Evolutionary conservation across 2,888 invertebrate genomes (phyloP), one percentile per base, ranked within the genome.

Genomic region (Dendrolimus houi): DNA sequence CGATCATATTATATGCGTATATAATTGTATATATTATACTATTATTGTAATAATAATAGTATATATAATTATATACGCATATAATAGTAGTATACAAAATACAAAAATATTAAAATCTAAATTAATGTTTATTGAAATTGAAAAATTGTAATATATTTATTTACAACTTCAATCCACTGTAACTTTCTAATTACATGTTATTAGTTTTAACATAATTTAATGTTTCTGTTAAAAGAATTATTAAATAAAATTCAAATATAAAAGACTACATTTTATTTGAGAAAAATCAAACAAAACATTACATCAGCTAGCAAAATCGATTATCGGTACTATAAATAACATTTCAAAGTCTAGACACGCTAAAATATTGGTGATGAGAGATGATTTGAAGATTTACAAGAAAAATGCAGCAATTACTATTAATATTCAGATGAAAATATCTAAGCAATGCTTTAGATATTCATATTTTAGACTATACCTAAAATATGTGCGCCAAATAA

Each of bases 261-360:
- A 62, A 66, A 63, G 9, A 47, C 47, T 47, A 47, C 47, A 47
- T 47, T 47, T 47, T 47, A 47, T 47, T 47, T 47, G 47, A 47
- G 47, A 47, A 47, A 29, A 47, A 47, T 47, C 47, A 47, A 47
- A 47, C 47, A 47, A 47, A 47, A 47, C 47, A 47, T 47, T 47
- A 47, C 29, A 29, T 29, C 47, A 10, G 8, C 42, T 42, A 42
- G 47, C 47, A 12, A 47, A 47, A 47, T 47, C 47, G 47, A 47
- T 47, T 47, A 47, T 47, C 47, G 47, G 47, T 9, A 8, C 47
- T 47, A 47, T 47, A 47, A 47, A 47, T 47, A 47, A 47, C 47
- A 47, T 47, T 47, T 47, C 47, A 47, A 47, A 47, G 47, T 47
- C 47, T 47, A 47, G 47, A 47, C 47, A 47, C 12, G 47, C 47